Conservation (phyloP, 2,113 vertebrate genomes). For the Irena cyanogastra region DNA sequence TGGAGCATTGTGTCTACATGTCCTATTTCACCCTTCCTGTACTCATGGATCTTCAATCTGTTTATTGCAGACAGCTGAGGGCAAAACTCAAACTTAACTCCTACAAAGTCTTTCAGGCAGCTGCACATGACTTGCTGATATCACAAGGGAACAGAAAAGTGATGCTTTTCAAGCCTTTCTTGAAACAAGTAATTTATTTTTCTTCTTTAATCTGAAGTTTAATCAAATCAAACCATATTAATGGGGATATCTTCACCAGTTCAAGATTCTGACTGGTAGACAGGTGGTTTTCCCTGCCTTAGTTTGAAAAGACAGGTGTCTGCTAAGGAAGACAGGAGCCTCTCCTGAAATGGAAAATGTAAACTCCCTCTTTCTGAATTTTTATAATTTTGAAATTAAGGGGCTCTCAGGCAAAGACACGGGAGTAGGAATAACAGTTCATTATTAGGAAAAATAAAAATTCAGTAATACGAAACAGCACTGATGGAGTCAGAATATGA, state of each 20-base stretch:
- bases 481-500: neutral
- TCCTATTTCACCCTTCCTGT: neutral
- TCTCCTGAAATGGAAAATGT: neutral
- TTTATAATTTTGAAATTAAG: neutral
- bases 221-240: neutral
- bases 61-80: neutral
- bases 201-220: neutral
- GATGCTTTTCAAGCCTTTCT: neutral
- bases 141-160: neutral
- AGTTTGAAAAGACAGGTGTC: neutral
- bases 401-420: neutral
- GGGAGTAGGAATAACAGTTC: neutral
- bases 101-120: neutral
- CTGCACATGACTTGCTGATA: neutral
- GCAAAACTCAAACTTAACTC: neutral
- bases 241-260: neutral
- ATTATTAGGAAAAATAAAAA: neutral
- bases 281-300: neutral
- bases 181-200: neutral
- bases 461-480: neutral
- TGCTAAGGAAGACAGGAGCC: neutral
- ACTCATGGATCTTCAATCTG: neutral
- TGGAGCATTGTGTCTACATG: fast-evolving
- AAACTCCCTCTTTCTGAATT: neutral
- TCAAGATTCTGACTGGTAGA: neutral